Evolutionary conservation across 2,888 invertebrate species (phyloP), one percentile per base, ranked within the genome.

Genomic region (Hypomecis atomaria): DNA sequence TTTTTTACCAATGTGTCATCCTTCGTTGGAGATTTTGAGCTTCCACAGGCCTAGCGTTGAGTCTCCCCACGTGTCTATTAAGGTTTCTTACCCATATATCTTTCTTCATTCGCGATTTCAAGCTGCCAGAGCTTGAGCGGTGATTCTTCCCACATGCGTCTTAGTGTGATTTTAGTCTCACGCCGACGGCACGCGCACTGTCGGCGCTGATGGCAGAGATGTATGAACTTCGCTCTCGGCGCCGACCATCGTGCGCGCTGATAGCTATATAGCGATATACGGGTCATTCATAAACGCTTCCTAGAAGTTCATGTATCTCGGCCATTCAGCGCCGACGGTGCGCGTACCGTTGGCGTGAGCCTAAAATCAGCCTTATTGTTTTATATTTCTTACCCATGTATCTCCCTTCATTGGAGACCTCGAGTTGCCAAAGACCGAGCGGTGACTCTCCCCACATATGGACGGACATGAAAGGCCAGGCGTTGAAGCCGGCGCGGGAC

Each of bases 381-480:
- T 23, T 23, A 40, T 6, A 40, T 40, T 9, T 6, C 94, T 94
- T 91, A 98, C 98, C 98, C 93, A 96, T 94, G 81, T 96, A 96
- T 81, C 96, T 94, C 71, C 98, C 99, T 89, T 98, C 98, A 87
- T 99, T 99, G 87, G 98, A 98, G 66, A 99, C 97, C 89, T 99
- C 98, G 66, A 99, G 94, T 78, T 96, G 96, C 99, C 99, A 99
- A 70, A 95, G 94, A 48, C 99, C 99, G 71, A 97, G 95, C 0
- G 99, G 98, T 38, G 95, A 95, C 87, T 99, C 99, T 23, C 99
- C 99, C 99, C 99, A 99, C 84, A 96, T 98, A 89, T 99, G 99
- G 66, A 97, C 99, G 52, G 99, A 98, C 99, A 99, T 99, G 92
- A 99, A 99, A 60, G 99, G 99, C 99, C 99, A 99, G 77, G 98